A percentile compares a stretch with the other conserved stretches of the same genome.
Conservation (phyloP, 2,888 invertebrate genomes). For the Dasysyrphus tricinctus region DNA sequence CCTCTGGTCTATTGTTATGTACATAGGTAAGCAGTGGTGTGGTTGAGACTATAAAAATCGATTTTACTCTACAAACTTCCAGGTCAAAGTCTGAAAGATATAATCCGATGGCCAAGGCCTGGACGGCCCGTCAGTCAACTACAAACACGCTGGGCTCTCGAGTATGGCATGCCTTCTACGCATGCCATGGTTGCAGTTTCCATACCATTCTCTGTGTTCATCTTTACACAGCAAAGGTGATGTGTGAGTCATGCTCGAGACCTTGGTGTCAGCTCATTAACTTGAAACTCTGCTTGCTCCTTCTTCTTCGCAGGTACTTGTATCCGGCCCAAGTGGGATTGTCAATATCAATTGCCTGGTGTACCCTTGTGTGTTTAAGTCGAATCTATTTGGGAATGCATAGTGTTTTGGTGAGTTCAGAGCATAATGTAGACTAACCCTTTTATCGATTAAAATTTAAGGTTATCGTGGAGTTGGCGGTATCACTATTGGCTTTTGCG, state of each 20-base stretch:
- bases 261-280: conserved; percentile 5
- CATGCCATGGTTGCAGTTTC: conserved; percentile 96
- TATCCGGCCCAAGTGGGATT: conserved; percentile 87
- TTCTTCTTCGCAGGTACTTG: conserved; percentile 86
- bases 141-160: conserved; percentile 94
- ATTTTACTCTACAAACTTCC: conserved; percentile 41
- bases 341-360: conserved; percentile 87
- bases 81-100: conserved; percentile 95
- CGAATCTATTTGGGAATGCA: conserved; percentile 97
- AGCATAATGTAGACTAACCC: background rate
- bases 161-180: conserved; percentile 98
- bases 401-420: conserved; percentile 89
- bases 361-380: conserved; percentile 91
- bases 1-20: conserved; percentile 93
- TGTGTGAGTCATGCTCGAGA: conserved; percentile 7
- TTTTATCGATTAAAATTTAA: conserved; percentile 7
- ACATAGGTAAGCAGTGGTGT: conserved; percentile 86
- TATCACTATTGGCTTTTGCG: background rate
- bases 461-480: background rate
- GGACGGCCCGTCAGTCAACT: conserved; percentile 92
- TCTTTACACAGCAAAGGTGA: conserved; percentile 88
- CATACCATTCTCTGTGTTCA: conserved; percentile 92
- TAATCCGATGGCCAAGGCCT: conserved; percentile 94
- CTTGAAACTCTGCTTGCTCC: background rate
- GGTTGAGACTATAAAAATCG: background rate